Base-by-base conservation (phyloP, 1,140 invertebrate genomes). In the Lordiphosa mommai region DNA sequence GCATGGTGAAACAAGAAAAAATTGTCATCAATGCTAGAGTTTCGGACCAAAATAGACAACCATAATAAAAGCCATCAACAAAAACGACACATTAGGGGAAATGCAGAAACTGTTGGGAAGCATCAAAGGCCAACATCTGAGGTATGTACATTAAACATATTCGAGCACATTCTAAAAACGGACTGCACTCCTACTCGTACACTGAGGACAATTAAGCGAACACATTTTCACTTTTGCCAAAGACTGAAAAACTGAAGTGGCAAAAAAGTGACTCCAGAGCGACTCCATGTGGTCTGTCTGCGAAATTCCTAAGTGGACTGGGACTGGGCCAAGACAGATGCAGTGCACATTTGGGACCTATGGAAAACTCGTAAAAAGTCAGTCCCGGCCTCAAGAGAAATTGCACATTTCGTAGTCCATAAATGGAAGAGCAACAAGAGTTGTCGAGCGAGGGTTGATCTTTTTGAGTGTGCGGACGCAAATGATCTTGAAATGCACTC, bases 351-450 rank as follows among this genome's bases (percentile, higher is more conserved):
- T 43, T 82, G 76, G 76, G 50, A 73, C 59, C 74, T 46, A 60
- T 84, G 77, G 77, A 67, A 74, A 74, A 76, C 58, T 80, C 66
- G 66, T 82, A 82, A 80, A 80, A 76, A 29, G 29, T 55, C 36
- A 20, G 23, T 50, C 33, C 14, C 38, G 32, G 23, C 37, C 32
- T 13, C 6, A 23, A 23, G 34, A 64, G 47, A 72, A 77, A 72
- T 82, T 77, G 72, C 72, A 82, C 77, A 72, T 84, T 84, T 72
- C 68, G 77, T 55, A 77, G 76, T 77, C 59, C 67, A 84, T 77
- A 82, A 77, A 84, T 34, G 55, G 16, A 5, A 34, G 66, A 46
- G 46, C 33, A 48, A 32, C 27, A 14, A 43, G 29, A 34, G 13
- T 27, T 8, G 12, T 9, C 10, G 6, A 40, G 34, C 32, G 61